These are phyloP conservation scores for Cyphomyrus plagiostoma DNA, from an alignment of 2,113 vertebrate genomes.

Conservation along the genomic window DNA sequence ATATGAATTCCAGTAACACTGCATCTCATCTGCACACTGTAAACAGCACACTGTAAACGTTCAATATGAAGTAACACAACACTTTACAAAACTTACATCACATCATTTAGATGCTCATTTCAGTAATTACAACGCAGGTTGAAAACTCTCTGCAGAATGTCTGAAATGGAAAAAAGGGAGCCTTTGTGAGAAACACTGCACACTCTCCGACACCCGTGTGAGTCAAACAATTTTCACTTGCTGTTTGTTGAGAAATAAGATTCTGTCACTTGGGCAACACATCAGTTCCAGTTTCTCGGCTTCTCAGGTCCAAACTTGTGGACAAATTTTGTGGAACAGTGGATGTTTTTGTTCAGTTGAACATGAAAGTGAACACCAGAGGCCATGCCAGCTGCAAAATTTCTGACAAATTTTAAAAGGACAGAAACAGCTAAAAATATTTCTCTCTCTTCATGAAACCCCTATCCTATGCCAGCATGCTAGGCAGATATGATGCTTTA, in stretches of 20 bases:
- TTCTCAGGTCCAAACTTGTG: neutral
- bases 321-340: neutral
- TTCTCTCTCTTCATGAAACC: neutral
- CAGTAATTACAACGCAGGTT: neutral
- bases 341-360: neutral
- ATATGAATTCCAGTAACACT: neutral
- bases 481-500: neutral
- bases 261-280: neutral
- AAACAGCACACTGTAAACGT: neutral
- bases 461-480: neutral
- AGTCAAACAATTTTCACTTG: neutral
- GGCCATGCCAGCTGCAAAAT: neutral
- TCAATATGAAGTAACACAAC: neutral
- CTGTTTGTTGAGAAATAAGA: neutral
- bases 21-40: neutral
- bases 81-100: neutral
- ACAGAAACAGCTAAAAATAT: neutral
- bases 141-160: neutral
- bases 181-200: neutral
- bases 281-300: neutral
- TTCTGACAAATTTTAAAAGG: neutral
- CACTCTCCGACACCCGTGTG: neutral
- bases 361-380: neutral
- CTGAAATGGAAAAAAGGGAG: neutral
- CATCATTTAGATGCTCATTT: neutral